Base-by-base conservation (phyloP, 2,113 vertebrate species). In the Pelecanoides urinatrix region DNA sequence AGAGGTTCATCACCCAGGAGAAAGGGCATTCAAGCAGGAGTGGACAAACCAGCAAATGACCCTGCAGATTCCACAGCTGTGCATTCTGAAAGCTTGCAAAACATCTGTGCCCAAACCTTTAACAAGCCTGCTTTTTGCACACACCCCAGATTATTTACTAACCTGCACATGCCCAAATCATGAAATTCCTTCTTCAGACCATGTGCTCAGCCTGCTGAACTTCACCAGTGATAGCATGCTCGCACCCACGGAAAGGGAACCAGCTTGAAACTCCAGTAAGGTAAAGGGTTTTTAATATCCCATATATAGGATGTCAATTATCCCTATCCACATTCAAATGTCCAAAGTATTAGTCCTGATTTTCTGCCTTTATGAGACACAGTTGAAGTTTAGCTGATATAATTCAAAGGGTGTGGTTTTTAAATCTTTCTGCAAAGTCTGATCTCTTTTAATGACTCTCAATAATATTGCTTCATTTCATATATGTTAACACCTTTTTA, bases 281-380 rank as follows among this genome's bases (percentile, higher is more conserved):
- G 26, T 26, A 65, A 75, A 62, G 10, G 9, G 17, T 2, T 63
- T 70, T 40, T 65, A 56, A 45, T 13, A 53, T n/a, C 34, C 15
- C 34, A 36, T 13, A 10, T 0, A 23, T 0, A 34, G 18, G 6
- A 53, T 20, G 2, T 23, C 38, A 65, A 0, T 40, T n/a, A 61
- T 6, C 29, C 7, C 8, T 30, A 15, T 16, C 17, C 56, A 66
- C 52, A 66, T 29, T 53, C 30, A 49, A 47, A 44, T 9, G 15
- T 6, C 29, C 47, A 58, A 68, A 76, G 44, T 1, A 2, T 61
- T 56, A 82, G 30, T 44, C 22, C 11, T 22, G 10, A 75, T 71
- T 36, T 79, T 67, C 47, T 42, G 21, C 36, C 62, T 53, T 63
- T n/a, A 26, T 19, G 32, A 87, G 40, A 40, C 8, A 30, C 7